Percentiles rank a stretch among this genome's conserved stretches.
These are phyloP conservation scores for Rapana venosa DNA, from an alignment of 2,888 invertebrate species.

Conservation along the genomic window DNA sequence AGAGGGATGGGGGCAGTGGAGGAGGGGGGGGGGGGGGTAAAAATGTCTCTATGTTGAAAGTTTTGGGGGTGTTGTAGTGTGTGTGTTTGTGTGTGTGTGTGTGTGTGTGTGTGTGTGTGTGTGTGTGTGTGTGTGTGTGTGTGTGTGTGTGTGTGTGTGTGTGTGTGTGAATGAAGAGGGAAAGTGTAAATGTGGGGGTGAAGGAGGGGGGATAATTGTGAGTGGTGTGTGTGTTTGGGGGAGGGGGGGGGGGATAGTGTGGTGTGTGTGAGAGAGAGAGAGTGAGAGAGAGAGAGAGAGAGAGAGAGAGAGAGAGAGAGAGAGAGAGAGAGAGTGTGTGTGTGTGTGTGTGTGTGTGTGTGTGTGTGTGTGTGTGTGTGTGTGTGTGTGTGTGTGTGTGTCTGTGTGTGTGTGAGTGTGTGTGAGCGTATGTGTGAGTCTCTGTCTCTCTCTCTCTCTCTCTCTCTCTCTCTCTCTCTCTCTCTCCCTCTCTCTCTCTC, in stretches of 20 bases:
- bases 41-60: too few relatives aligned
- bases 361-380: too few relatives aligned
- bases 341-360: too few relatives aligned
- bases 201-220: neutral
- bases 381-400: too few relatives aligned
- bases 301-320: neutral
- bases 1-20: too few relatives aligned
- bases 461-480: too few relatives aligned
- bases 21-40: too few relatives aligned
- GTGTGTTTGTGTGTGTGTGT: slow-evolving; percentile 9
- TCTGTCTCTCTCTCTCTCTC: too few relatives aligned
- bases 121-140: slow-evolving; percentile 17
- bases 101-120: slow-evolving; percentile 18
- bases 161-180: neutral
- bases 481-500: too few relatives aligned
- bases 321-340: neutral
- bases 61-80: neutral
- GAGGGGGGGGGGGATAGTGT: neutral
- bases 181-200: neutral
- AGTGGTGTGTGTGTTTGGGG: neutral
- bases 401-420: too few relatives aligned
- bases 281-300: neutral
- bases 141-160: neutral
- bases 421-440: too few relatives aligned
- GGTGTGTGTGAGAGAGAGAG: neutral